phyloP scores from a whole-genome alignment of 2,888 invertebrate genomes.

The Cephus pygmeus region DNA sequence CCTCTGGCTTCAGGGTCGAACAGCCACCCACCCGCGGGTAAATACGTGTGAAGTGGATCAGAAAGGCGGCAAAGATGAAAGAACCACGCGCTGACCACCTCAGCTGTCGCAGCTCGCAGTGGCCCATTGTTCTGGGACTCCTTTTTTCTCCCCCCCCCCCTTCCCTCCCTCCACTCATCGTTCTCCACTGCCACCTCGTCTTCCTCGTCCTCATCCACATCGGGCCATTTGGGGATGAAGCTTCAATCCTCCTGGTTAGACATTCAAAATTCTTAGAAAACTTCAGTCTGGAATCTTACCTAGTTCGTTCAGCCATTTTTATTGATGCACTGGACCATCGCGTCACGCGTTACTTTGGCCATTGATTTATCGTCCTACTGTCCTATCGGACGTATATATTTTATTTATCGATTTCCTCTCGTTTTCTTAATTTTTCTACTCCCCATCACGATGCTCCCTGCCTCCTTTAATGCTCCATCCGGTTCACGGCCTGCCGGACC shows the following conservation, averaged over 20 bases:
- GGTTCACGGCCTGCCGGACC: conserved; percentile 42
- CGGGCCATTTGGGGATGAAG: neutral
- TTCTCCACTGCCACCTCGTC: neutral
- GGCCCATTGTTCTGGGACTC: conserved; percentile 21
- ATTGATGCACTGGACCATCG: neutral
- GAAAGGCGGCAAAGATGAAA: conserved; percentile 45
- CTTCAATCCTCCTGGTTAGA: neutral
- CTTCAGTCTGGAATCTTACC: neutral
- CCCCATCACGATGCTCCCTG: neutral
- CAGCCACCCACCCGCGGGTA: conserved; percentile 28
- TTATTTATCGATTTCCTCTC: neutral
- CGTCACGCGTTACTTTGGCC: neutral
- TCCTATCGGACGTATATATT: neutral
- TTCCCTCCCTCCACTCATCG: neutral
- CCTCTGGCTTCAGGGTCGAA: neutral
- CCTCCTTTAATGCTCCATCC: neutral
- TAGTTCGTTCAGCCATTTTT: neutral
- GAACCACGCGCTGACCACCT: conserved; percentile 33
- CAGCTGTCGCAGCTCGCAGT: conserved; percentile 29
- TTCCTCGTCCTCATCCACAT: neutral
- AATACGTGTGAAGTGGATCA: conserved; percentile 45
- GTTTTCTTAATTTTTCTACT: neutral
- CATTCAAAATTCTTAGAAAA: neutral
- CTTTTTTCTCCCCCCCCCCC: neutral
- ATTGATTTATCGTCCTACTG: neutral